Base-by-base conservation (phyloP, 2,888 invertebrate genomes). In the Podotricha telesiphe region DNA sequence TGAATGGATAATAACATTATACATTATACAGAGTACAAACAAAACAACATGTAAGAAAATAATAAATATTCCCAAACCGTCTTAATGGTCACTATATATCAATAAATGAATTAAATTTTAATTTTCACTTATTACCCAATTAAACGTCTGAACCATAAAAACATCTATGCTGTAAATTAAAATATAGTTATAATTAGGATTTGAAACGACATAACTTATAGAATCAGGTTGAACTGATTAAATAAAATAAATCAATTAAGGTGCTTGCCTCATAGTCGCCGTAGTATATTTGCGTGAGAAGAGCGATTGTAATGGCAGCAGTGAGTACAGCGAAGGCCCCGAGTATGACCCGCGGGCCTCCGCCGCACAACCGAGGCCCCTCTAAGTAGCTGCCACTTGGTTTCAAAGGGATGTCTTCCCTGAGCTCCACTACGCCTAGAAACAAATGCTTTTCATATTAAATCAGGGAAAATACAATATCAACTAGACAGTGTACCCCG, bases 221-320 rank as follows among this genome's bases (percentile, higher is more conserved):
- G 8, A 10, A 37, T 37, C 37, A 8, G 37, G 7, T 37, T 37
- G 6, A 37, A 37, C 1, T 1, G 8, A 37, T 37, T 28, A 28
- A 37, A 37, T 37, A 1, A 6, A 37, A 8, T 37, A 37, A 37
- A 37, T 37, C 28, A 37, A 37, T 37, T 7, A 42, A 42, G 13
- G 42, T 42, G 42, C 56, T 45, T 28, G 45, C 96, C 94, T 96
- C 95, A 79, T 95, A 95, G 80, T 95, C 95, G 3, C 96, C 95
- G 80, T 95, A 95, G 85, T 95, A 94, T 76, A 97, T 95, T 83
- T 96, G 96, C 59, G 96, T 88, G 71, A 96, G 91, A 63, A 97
- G 92, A 48, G 96, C 96, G 55, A 96, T 84, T 19, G 96, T 96
- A 77, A 97, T 94, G 74, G 95, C 94, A 67, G 94, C 84, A 20